These are phyloP conservation scores for Sebastes matsubarae DNA, from an alignment of 2,797 vertebrate genomes.

Conservation along the genomic window DNA sequence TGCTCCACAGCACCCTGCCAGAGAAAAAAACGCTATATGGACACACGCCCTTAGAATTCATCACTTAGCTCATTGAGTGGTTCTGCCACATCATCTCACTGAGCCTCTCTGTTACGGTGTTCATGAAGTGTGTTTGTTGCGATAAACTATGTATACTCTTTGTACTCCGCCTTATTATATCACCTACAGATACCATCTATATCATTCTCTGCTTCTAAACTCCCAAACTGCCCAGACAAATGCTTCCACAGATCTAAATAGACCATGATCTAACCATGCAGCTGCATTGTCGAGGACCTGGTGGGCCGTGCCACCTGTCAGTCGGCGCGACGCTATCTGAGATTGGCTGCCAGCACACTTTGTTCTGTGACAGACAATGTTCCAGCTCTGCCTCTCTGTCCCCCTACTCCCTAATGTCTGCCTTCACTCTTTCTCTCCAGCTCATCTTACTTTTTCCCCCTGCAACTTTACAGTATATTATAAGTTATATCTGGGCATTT, in stretches of 20 bases:
- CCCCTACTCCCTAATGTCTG: neutral
- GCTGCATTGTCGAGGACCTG: constrained; percentile 12
- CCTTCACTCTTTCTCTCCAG: neutral
- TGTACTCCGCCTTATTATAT: constrained; percentile 14
- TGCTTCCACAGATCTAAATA: constrained; percentile 5
- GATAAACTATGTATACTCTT: neutral
- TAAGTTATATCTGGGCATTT: no score
- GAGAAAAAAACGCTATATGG: neutral
- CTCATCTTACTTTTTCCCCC: neutral
- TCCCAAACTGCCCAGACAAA: neutral
- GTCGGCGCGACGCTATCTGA: constrained; percentile 17
- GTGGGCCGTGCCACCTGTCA: constrained; percentile 38
- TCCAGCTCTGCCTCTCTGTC: neutral
- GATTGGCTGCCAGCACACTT: constrained; percentile 42
- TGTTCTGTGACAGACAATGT: constrained; percentile 1
- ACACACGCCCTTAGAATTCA: neutral
- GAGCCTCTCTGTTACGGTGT: neutral
- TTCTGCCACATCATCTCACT: constrained; percentile 15
- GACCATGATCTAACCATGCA: neutral
- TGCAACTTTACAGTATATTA: neutral
- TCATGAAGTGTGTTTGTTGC: neutral
- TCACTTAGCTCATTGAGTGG: neutral
- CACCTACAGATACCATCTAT: neutral
- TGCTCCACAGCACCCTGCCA: neutral
- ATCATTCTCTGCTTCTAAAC: neutral